Conservation (phyloP, 2,113 vertebrate genomes). For the Pollachius pollachius region DNA sequence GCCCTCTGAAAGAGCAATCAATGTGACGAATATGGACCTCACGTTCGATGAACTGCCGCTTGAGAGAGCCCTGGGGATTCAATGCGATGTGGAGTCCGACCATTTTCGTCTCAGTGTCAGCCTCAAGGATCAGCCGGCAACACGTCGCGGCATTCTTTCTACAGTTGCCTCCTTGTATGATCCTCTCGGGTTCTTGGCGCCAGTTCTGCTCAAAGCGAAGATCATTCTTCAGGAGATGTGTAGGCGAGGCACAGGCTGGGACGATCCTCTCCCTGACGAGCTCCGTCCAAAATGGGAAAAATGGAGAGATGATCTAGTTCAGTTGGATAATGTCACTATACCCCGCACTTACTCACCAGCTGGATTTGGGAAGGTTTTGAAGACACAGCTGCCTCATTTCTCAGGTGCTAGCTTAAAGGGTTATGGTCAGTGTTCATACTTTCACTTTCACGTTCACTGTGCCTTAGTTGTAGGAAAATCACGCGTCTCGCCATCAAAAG, state of each 20-base stretch:
- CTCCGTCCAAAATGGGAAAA: neutral
- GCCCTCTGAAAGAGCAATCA: neutral
- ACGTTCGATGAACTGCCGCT: neutral
- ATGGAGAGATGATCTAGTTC: neutral
- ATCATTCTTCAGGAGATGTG: too few species aligned
- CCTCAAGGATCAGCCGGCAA: neutral
- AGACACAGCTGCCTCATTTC: neutral
- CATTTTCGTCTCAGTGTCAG: neutral
- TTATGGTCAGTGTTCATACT: slow-evolving; percentile 6
- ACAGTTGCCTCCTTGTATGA: too few species aligned
- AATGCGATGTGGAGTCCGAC: neutral
- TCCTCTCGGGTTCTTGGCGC: too few species aligned
- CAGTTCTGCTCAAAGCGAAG: too few species aligned
- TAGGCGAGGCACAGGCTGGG: neutral
- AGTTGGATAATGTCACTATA: neutral
- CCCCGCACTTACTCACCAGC: neutral
- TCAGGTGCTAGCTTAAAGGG: neutral
- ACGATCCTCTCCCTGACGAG: neutral
- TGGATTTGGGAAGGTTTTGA: neutral
- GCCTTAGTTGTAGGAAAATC: slow-evolving; percentile 4
- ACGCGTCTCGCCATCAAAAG: slow-evolving; percentile 13
- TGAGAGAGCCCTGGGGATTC: neutral
- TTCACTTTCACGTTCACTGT: slow-evolving; percentile 8
- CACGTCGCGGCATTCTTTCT: neutral
- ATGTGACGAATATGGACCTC: neutral